Base-by-base conservation (phyloP, 1,140 invertebrate genomes). In the Caenorhabditis remanei region DNA sequence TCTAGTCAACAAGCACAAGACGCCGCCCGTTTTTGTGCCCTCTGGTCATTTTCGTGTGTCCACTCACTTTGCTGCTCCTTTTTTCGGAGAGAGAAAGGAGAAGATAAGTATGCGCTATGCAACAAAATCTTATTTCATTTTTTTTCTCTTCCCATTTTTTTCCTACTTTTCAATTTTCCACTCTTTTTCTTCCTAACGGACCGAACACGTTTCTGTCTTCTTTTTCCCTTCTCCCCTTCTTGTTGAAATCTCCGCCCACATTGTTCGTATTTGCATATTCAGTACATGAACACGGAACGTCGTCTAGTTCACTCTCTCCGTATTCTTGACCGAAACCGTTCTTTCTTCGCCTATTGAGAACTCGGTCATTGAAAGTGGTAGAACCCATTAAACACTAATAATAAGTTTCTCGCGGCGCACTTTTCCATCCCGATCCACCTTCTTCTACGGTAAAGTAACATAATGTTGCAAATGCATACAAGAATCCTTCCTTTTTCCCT, bases 331-430 rank as follows among this genome's bases (percentile, higher is more conserved):
- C 46, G 21, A 79, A 79, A 48, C 71, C 43, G 46, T 79, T 79
- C 65, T n/a, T 71, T 41, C 19, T 21, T 46, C 9, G 16, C 41
- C 71, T 79, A 79, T 79, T 79, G 46, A 79, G 46, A 79, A 71
- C 67, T 48, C 50, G 13, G 41, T 4, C 67, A 71, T 71, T 71
- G 67, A 79, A 79, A 79, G 71, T 79, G 46, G 71, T 48, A 50
- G 71, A 79, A 79, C 71, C 71, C 71, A 79, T 79, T 79, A 79
- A 79, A 79, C 71, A 79, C 71, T 79, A 79, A 79, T 79, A 79
- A 79, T 79, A 79, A 79, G 71, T 79, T 79, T 79, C 71, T 79
- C 71, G 71, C 56, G 21, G 71, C 71, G 71, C 71, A 79, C 46
- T 79, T 79, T 46, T 79, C 71, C 71, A 79, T 79, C 71, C 46